Base-by-base conservation (phyloP, 2,797 vertebrate genomes). In the Luscinia megarhynchos region DNA sequence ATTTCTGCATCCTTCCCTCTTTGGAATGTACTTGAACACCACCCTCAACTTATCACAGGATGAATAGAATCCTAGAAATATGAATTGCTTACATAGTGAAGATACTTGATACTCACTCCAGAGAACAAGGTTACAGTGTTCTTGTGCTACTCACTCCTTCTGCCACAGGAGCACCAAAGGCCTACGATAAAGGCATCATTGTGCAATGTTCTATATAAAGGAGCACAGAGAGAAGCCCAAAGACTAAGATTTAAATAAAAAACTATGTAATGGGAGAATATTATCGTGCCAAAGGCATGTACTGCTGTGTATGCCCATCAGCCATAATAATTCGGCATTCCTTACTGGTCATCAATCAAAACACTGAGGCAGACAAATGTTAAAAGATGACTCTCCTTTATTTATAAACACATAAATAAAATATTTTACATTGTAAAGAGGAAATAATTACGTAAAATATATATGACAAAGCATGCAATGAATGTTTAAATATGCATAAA, bases 41-140 rank as follows among this genome's bases (percentile, higher is more conserved):
- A 87, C 54, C 20, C 64, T 81, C 93, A 67, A 34, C 34, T 93
- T 89, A 36, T 27, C 90, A 18, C 38, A 74, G 45, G 63, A 61
- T 93, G 80, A 95, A 91, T 2, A 92, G 48, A 77, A 87, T n/a
- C 67, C 57, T 63, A 92, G 92, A 95, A 94, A 89, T 84, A 89
- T 36, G 67, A 90, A 92, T 87, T 90, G 78, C 86, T 94, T 36
- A 19, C 89, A 94, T 21, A 73, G 84, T 14, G 80, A 26, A 63
- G 90, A 70, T 29, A 95, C 84, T 87, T 6, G 92, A 97, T 74
- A 55, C 57, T 82, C 84, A 50, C 80, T 84, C 45, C 93, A 94
- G 67, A 82, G 78, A 97, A 95, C 86, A 95, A 87, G 81, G 81
- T 93, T 72, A 59, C 59, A 74, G 43, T 97, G 93, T 93, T 94